Base-by-base conservation (phyloP, 2,888 invertebrate genomes). In the Villa cingulata region DNA sequence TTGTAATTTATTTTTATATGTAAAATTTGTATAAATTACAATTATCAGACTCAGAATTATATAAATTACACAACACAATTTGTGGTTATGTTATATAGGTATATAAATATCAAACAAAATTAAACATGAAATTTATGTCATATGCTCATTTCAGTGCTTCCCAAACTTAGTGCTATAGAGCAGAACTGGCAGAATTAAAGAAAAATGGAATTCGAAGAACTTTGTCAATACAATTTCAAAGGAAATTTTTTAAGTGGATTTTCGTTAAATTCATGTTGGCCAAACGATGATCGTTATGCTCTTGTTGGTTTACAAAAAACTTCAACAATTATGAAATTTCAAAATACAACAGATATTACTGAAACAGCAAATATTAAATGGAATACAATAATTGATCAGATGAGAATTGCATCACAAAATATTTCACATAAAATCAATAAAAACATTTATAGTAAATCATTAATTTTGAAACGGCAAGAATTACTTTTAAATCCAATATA, bases 401-500 rank as follows among this genome's bases (percentile, higher is more conserved):
- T 29, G 2, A 34, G 36, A 1, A 56, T 57, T 1, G 59, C 63
- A 1, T 47, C 59, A 12, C 53, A 53, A 3, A 48, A 54, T n/a
- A 38, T 62, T 37, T 48, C 59, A 4, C 46, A 54, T 7, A 45
- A 56, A 15, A 51, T 60, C 3, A 48, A 64, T 41, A 48, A 54
- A 18, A 4, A 17, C 1, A 51, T 65, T 18, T 65, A 66, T 39
- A 46, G 44, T 4, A 49, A 38, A 10, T 48, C 56, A 29, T 55
- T 52, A 45, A 53, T 57, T 3, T 48, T 59, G 16, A 58, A 64
- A 38, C 51, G 56, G 3, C 67, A 67, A 32, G 57, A 58, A 15
- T 37, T 67, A 20, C 50, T 57, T 2, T 37, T 66, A 36, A 64
- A 67, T 34, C 55, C 62, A 1, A 50, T 56, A 0, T 67, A 61